Conservation (phyloP, 2,888 invertebrate species). For the Dicyrtomina minuta region DNA sequence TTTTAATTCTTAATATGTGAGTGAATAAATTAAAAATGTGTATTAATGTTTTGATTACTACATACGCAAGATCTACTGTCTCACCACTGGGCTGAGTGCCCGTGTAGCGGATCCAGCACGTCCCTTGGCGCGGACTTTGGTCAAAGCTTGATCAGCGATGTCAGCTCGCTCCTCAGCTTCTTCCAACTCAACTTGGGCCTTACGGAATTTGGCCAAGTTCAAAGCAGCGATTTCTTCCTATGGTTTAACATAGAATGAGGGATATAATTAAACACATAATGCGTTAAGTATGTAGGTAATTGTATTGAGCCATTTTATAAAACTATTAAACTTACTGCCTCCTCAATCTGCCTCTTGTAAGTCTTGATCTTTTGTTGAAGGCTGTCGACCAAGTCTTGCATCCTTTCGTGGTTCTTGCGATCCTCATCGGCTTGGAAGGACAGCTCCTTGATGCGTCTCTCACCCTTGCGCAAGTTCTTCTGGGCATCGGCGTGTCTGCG, state of each 20-base stretch:
- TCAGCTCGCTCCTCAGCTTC: constrained; percentile 51
- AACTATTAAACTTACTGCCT: constrained; percentile 67
- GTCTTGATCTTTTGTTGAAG: constrained; percentile 99
- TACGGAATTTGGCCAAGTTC: constrained; percentile 60
- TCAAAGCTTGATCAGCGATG: constrained; percentile 72
- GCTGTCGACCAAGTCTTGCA: constrained; percentile 99
- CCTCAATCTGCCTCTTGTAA: constrained; percentile 99
- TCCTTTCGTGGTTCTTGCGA: constrained; percentile 99
- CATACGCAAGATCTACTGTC: no score
- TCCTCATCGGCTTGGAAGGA: constrained; percentile 99
- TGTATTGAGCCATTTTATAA: no score
- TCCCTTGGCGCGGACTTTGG: constrained; percentile 96
- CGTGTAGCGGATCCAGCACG: constrained; percentile 86
- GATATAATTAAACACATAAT: background rate
- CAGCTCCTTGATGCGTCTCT: constrained; percentile 96
- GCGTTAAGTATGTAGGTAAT: no score
- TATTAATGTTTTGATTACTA: no score
- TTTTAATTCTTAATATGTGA: no score
- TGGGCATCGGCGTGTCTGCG: constrained; percentile 98
- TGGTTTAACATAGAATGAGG: background rate
- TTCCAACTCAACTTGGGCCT: constrained; percentile 55
- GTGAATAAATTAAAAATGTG: background rate
- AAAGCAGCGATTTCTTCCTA: constrained; percentile 59
- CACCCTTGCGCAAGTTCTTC: constrained; percentile 97
- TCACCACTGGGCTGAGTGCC: constrained; percentile 68